Base-by-base conservation (phyloP, 2,888 invertebrate genomes). In the Eretmocerus hayati region DNA sequence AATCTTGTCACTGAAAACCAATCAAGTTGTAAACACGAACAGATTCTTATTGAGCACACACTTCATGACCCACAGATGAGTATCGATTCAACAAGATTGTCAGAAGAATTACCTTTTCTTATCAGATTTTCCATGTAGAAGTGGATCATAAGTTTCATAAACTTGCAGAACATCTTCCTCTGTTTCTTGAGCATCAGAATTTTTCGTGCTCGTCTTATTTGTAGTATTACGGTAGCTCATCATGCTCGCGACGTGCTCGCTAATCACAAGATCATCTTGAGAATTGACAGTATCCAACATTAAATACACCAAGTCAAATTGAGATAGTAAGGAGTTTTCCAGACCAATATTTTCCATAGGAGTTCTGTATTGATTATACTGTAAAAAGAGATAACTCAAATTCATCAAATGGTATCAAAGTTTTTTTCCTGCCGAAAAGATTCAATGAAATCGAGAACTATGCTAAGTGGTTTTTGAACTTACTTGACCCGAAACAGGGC, bases 321-420 rank as follows among this genome's bases (percentile, higher is more conserved):
- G 93, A 1, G 97, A 97, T 32, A 99, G 76, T 54, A 99, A 72
- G 0, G 95, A 95, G 75, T 96, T 95, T 74, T 99, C 99, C 35
- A 99, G 78, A 0, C 96, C 97, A 64, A 99, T 99, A 74, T 99
- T 99, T 73, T 99, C 97, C 97, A 99, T 99, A 0, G 99, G 99
- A 0, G 95, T 92, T 75, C 96, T 97, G 74, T 94, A 97, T 66
- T 94, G 94, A 75, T 99, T 94, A 66, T 99, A 99, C 88, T 94
- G 72, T 18, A 55, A 52, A n/a, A n/a, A n/a, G n/a, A n/a, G 13
- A 26, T 18, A 11, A 21, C n/a, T n/a, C n/a, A n/a, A n/a, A n/a
- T n/a, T n/a, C n/a, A n/a, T n/a, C n/a, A n/a, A n/a, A n/a, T n/a
- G n/a, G n/a, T n/a, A n/a, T n/a, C n/a, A n/a, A n/a, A n/a, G n/a